A percentile compares a stretch with the other conserved stretches of the same genome.
Evolutionary conservation across 2,888 invertebrate species (phyloP).

Genomic region (Drosophila multiciliata): DNA sequence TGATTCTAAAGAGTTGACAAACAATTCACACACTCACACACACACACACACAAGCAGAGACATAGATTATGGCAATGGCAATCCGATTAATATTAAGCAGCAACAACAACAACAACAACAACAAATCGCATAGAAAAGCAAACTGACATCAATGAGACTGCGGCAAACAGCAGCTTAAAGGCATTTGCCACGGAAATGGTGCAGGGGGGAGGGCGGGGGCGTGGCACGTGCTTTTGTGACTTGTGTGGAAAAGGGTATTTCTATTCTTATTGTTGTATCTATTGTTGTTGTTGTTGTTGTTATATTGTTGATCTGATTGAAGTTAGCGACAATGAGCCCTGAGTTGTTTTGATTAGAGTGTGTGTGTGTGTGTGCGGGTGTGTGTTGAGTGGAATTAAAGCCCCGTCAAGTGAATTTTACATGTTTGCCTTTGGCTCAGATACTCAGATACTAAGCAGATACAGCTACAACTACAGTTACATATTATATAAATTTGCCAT

Average conservation of each 20-base stretch:
- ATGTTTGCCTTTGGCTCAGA: conserved; percentile 19
- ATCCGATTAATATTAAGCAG: conserved; percentile 61
- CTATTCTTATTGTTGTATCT: conserved; percentile 2
- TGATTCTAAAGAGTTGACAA: conserved; percentile 39
- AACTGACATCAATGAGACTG: conserved; percentile 26
- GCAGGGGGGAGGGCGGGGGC: neutral
- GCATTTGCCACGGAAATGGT: conserved; percentile 7
- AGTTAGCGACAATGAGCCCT: conserved; percentile 36
- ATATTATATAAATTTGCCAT: neutral
- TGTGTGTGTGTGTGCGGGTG: neutral
- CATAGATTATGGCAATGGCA: conserved; percentile 51
- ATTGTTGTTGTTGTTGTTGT: conserved; percentile 4
- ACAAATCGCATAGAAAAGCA: conserved; percentile 10
- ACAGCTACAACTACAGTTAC: conserved; percentile 8
- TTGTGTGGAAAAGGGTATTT: conserved; percentile 30
- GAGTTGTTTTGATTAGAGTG: neutral
- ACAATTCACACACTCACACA: conserved; percentile 2
- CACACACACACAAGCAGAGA: conserved; percentile 3
- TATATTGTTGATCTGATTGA: conserved; percentile 50
- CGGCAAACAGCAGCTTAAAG: conserved; percentile 21
- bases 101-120: conserved; percentile 31
- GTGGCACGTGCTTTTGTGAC: conserved; percentile 30
- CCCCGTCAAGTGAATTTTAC: conserved; percentile 3
- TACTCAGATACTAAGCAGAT: neutral
- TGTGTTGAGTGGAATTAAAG: neutral